These are phyloP conservation scores for Onthophagus sagittarius DNA, from an alignment of 2,888 invertebrate species.

Conservation along the genomic window DNA sequence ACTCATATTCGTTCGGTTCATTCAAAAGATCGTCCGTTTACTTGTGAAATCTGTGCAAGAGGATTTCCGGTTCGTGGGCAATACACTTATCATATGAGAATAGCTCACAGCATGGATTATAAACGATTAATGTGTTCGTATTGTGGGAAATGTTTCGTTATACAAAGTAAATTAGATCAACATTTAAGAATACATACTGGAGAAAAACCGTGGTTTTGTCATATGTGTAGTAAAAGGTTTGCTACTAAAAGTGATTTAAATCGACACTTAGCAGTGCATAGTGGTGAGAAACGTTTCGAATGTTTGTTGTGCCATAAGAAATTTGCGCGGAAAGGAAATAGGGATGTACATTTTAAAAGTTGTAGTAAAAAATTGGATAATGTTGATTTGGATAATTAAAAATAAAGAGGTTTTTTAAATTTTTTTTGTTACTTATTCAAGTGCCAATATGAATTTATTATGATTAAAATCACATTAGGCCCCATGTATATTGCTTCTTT, in stretches of 20 bases:
- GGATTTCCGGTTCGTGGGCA: background rate
- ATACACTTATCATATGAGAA: background rate
- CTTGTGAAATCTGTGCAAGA: background rate
- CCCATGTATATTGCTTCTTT: no score
- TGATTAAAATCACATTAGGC: no score
- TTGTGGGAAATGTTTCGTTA: conserved; percentile 12
- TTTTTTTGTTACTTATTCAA: no score
- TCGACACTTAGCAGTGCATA: conserved; percentile 6
- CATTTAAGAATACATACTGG: conserved; percentile 2
- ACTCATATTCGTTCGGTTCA: background rate
- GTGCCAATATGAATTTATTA: no score
- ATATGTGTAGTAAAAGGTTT: conserved; percentile 6
- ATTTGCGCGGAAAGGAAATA: conserved; percentile 9
- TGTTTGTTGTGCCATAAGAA: conserved; percentile 7
- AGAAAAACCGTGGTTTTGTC: background rate
- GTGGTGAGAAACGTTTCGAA: conserved; percentile 9
- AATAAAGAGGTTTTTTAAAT: no score
- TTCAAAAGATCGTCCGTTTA: background rate
- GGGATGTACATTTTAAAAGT: conserved; percentile 11
- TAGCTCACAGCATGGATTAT: background rate
- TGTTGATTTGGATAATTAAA: background rate
- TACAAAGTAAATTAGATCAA: background rate
- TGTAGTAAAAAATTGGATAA: background rate
- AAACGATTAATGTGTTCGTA: conserved; percentile 7
- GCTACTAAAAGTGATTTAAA: background rate